Conservation (phyloP, 92 coral and sea anemone genomes). For the Meandrina meandrites region DNA sequence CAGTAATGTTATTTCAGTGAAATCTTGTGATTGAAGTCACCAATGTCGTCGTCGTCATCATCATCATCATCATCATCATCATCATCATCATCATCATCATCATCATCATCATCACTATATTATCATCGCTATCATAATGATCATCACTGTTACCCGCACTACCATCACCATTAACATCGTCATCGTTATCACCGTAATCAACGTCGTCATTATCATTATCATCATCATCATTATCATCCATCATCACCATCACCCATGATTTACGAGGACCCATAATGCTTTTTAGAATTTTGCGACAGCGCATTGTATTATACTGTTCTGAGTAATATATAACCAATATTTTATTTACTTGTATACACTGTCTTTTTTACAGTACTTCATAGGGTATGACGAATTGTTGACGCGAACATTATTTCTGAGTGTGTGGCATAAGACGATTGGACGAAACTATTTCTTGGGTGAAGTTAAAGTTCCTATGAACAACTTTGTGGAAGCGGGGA, state of each 20-base stretch:
- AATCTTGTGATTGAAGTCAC: not conserved
- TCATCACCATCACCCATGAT: too few species aligned
- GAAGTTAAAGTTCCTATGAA: conserved; percentile 72
- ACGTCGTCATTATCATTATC: too few species aligned
- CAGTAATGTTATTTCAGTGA: not conserved
- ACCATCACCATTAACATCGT: too few species aligned
- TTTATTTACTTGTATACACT: too few species aligned
- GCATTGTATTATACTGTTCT: too few species aligned
- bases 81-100: not conserved
- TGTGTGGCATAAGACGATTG: conserved; percentile 76
- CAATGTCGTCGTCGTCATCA: not conserved
- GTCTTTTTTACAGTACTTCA: conserved; percentile 47
- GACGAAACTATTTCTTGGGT: conserved; percentile 74
- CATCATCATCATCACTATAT: too few species aligned
- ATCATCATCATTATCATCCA: not conserved
- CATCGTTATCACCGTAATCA: too few species aligned
- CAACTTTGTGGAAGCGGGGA: conserved; percentile 61
- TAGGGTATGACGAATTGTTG: conserved; percentile 74
- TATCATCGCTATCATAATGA: too few species aligned
- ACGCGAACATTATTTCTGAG: conserved; percentile 69
- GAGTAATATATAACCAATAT: too few species aligned
- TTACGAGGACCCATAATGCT: too few species aligned
- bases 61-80: not conserved
- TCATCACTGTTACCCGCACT: too few species aligned
- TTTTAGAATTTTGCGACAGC: too few species aligned